phyloP scores from a whole-genome alignment of 2,113 vertebrate genomes.

The Gorsachius goisagi region DNA sequence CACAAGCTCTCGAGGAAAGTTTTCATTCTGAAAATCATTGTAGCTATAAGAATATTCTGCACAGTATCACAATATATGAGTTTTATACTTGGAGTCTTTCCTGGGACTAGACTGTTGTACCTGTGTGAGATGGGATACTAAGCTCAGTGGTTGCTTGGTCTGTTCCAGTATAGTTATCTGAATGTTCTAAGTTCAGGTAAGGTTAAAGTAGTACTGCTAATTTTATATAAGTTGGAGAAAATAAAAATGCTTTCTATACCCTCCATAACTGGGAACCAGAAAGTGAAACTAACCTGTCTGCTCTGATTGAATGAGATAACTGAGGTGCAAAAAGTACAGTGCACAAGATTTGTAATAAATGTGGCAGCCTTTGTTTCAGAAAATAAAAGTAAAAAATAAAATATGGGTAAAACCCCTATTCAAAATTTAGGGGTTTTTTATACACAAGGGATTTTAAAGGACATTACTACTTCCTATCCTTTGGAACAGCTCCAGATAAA shows the following conservation, averaged over 20 bases:
- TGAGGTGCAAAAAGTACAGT: neutral
- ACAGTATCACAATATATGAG: neutral
- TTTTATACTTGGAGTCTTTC: neutral
- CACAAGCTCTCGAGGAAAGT: neutral
- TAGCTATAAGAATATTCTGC: neutral
- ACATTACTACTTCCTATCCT: neutral
- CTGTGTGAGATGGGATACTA: neutral
- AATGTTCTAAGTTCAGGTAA: neutral
- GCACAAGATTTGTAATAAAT: neutral
- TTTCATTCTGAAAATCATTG: neutral
- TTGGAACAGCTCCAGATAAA: neutral
- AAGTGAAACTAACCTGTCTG: neutral
- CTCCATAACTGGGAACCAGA: neutral
- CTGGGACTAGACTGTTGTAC: accelerated
- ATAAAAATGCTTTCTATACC: neutral
- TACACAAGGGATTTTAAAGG: neutral
- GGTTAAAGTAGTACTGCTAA: neutral
- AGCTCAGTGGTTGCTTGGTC: neutral
- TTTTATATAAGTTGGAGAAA: neutral
- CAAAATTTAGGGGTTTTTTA: neutral
- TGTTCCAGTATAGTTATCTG: neutral
- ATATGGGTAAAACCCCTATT: neutral
- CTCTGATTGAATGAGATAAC: neutral
- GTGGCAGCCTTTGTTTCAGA: neutral
- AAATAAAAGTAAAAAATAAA: neutral